Conservation (phyloP, 1,140 invertebrate genomes). For the Lepidurus packardi region DNA sequence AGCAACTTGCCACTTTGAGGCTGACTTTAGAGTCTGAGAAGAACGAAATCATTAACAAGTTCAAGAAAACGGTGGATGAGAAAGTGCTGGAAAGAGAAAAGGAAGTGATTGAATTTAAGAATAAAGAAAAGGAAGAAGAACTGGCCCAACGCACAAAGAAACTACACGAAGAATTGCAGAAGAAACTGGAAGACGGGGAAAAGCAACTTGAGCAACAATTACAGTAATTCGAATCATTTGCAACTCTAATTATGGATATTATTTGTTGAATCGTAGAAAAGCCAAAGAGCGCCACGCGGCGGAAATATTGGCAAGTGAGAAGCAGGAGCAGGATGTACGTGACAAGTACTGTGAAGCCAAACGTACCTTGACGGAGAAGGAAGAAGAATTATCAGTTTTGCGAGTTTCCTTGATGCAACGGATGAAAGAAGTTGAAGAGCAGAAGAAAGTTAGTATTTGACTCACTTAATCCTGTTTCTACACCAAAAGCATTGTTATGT, state of each 20-base stretch:
- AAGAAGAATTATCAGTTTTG: conserved; percentile 30
- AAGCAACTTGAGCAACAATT: conserved; percentile 48
- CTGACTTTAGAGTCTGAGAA: conserved; percentile 52
- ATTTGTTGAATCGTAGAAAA: background rate
- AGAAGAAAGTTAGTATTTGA: background rate
- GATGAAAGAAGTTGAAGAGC: conserved; percentile 29
- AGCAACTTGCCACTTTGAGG: conserved; percentile 52
- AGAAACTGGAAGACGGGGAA: conserved; percentile 57
- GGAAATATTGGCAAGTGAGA: conserved; percentile 50
- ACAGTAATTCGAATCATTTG: background rate
- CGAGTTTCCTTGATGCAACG: conserved; percentile 29
- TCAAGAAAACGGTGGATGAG: conserved; percentile 52
- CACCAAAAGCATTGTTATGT: too few relatives aligned
- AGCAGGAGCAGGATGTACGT: conserved; percentile 55
- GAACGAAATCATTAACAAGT: conserved; percentile 52
- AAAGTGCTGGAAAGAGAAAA: conserved; percentile 53
- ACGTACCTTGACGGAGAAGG: conserved; percentile 24
- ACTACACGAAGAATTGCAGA: conserved; percentile 46
- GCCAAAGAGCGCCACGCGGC: background rate
- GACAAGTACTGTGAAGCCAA: conserved; percentile 20
- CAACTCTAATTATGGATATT: background rate
- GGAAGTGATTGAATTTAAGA: conserved; percentile 47
- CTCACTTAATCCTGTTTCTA: too few relatives aligned
- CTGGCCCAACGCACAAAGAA: background rate
- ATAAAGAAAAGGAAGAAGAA: background rate